Evolutionary conservation across 2,113 vertebrate species (phyloP), one percentile per base, ranked within the genome.

Genomic region (Oreochromis tanganicae): DNA sequence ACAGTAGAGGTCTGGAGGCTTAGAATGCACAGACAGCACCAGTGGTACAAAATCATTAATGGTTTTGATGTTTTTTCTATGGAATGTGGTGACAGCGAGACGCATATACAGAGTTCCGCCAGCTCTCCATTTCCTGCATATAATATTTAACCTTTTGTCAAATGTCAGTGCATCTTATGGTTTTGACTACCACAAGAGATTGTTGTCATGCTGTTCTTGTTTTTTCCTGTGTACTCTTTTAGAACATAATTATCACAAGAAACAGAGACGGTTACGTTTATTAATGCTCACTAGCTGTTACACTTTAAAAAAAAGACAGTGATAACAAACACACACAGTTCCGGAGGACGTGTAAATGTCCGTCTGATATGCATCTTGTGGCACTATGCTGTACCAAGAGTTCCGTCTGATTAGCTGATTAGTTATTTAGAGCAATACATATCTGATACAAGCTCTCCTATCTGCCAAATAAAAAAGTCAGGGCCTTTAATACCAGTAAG

Each of bases 401-500:
- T 57, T 32, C 78, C 14, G 71, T 82, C 84, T 87, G 36, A 87
- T 54, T 54, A 73, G 14, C 84, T 85, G 36, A 86, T 54, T 54
- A 66, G 14, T 85, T 86, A 84, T 82, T 82, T 10, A 9, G 80
- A 89, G 90, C 7, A 52, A 85, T 84, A 63, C 50, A 85, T 87
- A 87, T 90, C 84, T 92, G 83, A 81, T 92, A 71, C 86, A 82
- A 84, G 75, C 68, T 68, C 48, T 66, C 5, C 78, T 73, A n/a
- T 11, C 34, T 87, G 81, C 73, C 81, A 87, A 81, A 85, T 43
- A 83, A 63, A 78, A 38, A 46, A 87, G 79, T 83, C 63, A 34
- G 16, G 80, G 71, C 27, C n/a, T n/a, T 57, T 56, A 34, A 48
- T 81, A 16, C 59, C 46, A 63, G 11, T 32, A 88, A 7, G 63